A percentile compares a stretch with the other conserved stretches of the same genome.
Evolutionary conservation across 2,888 invertebrate genomes (phyloP).

Genomic region (Nymphalis polychloros): DNA sequence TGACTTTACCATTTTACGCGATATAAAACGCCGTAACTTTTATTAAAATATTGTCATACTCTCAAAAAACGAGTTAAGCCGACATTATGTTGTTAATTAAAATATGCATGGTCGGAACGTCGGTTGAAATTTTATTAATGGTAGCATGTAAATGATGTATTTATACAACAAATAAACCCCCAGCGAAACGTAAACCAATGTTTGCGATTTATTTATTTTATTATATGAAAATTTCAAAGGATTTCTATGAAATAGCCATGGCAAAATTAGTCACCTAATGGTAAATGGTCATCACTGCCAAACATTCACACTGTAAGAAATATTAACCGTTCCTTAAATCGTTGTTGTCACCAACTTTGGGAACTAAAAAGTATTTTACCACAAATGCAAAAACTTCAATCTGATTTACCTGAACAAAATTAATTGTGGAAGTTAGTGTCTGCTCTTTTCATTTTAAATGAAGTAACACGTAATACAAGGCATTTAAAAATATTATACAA

Average conservation of each 20-base stretch:
- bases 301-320: too few species aligned
- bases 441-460: too few species aligned
- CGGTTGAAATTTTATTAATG: constrained; percentile 19
- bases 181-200: neutral
- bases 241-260: neutral
- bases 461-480: too few species aligned
- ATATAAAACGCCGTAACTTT: neutral
- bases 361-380: too few species aligned
- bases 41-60: constrained; percentile 1
- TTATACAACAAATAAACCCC: constrained; percentile 17
- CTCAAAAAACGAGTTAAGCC: constrained; percentile 10
- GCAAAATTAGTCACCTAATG: too few species aligned
- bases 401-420: too few species aligned
- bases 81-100: constrained; percentile 22
- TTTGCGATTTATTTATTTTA: neutral
- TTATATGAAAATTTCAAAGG: neutral
- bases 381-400: too few species aligned
- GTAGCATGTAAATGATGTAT: constrained; percentile 10
- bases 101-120: constrained; percentile 14
- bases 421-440: too few species aligned
- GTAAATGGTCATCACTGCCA: too few species aligned
- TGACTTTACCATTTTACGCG: neutral
- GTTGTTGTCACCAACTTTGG: too few species aligned
- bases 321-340: too few species aligned
- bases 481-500: too few species aligned